Base-by-base conservation (phyloP, 2,113 vertebrate genomes). In the Nothocercus julius region DNA sequence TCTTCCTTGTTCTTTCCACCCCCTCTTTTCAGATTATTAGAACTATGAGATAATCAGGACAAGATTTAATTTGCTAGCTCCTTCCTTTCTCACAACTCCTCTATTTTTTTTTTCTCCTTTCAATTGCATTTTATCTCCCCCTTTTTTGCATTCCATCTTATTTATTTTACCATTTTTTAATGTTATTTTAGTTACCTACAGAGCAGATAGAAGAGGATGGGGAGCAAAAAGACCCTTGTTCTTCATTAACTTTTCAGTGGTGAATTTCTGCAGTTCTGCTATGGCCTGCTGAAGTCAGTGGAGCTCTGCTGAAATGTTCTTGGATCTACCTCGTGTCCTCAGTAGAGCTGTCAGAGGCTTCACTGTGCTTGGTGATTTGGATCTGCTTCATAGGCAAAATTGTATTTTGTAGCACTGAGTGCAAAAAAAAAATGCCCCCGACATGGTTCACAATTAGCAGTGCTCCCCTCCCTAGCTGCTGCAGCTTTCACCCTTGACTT, bases 1-100 rank as follows among this genome's bases (percentile, higher is more conserved):
- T 97, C 68, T 58, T 95, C 82, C 82, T 94, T 95, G 45, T 93
- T 97, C 63, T 87, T 94, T 77, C 83, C 63, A 90, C 47, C 47
- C 30, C 13, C 10, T 73, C 80, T 95, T 95, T 85, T 81, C 79
- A 70, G 64, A 96, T 94, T 63, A 91, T 83, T 96, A 94, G 79
- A 93, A 74, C 27, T 44, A n/a, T 72, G 70, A 97, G 83, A 92
- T 86, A 95, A 95, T 92, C 74, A 95, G 64, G 38, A 36, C 34
- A 86, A 90, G 75, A 92, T 92, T 94, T 92, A 82, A 95, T 93
- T 95, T 91, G 49, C 49, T 75, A 64, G 11, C 53, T 93, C 36
- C 22, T 94, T 83, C 34, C 49, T 93, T 92, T 89, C 24, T 80
- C 40, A 24, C 9, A 79, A 3, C 25, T 75, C 9, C 11, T 76